Conservation (phyloP, 2,113 vertebrate species). For the Cavia aperea region DNA sequence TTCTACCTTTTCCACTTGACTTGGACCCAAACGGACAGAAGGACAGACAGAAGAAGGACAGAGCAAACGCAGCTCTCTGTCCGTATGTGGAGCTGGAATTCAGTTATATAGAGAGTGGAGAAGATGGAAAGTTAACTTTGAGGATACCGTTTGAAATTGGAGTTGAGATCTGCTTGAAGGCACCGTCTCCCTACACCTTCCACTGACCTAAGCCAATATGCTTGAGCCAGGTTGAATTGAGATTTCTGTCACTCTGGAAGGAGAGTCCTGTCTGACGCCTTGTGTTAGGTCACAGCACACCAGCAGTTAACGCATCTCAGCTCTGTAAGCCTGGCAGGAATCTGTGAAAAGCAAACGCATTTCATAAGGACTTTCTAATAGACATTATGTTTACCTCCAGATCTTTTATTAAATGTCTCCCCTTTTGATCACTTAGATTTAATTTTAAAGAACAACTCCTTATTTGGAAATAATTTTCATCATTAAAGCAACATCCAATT, state of each 20-base stretch:
- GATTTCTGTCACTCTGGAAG: neutral
- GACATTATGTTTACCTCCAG: neutral
- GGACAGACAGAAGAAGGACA: neutral
- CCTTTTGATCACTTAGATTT: neutral
- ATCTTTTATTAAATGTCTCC: neutral
- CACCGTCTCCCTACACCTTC: neutral
- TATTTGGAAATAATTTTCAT: slow-evolving; percentile 25
- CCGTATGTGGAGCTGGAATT: neutral
- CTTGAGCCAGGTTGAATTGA: neutral
- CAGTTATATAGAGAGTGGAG: neutral
- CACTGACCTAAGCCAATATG: neutral
- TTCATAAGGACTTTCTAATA: neutral
- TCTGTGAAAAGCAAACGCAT: neutral
- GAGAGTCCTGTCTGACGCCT: neutral
- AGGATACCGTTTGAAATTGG: neutral
- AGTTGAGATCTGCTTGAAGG: neutral
- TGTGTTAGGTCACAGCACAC: neutral
- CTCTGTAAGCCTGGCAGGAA: neutral
- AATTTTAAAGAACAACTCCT: neutral
- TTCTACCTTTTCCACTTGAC: neutral
- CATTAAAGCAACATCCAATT: neutral
- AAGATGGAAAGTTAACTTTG: neutral
- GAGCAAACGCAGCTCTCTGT: neutral
- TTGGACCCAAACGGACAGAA: neutral
- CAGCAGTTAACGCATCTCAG: neutral